Base-by-base conservation (phyloP, 2,888 invertebrate species). In the Galerucella nymphaeae region DNA sequence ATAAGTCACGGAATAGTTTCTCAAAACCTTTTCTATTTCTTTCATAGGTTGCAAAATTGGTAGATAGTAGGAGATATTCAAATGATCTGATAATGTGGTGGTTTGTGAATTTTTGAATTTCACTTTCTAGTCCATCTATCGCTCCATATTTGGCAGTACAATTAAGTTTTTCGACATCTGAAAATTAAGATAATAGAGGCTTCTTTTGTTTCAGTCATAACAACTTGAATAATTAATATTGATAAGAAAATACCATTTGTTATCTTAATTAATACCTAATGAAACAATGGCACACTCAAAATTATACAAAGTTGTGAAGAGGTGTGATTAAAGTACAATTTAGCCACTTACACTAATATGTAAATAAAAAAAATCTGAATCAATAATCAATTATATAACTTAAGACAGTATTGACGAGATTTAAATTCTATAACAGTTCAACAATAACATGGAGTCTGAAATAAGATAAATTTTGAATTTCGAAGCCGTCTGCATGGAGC, bases 1-100 rank as follows among this genome's bases (percentile, higher is more conserved):
- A 93, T 11, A 94, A 86, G 72, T 90, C 90, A 79, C 90, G 90
- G 87, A 93, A 94, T 11, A 94, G 85, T 82, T 92, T 92, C 80
- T 91, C 90, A 86, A 96, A 94, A 4, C 95, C 95, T 23, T 88
- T 90, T 42, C 95, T 89, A 86, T 94, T 93, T 41, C 91, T 91
- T 83, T 92, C 90, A 84, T 92, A 94, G 81, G 93, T 93, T 80
- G 92, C 92, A 86, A 93, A 95, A 85, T 93, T 91, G 0, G 94
- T 90, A 0, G 94, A 90, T 84, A 94, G 89, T 2, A 94, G 86
- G 11, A 95, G 87, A 80, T 92, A 94, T 75, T 94, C 92, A 81
- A 91, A 94, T 0, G 94, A 95, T n/a, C 91, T 88, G 68, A 90
- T 89, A 42, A 95, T 87, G 79, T 94, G 92, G 1, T 90, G 86